Evolutionary conservation across 2,797 vertebrate species (phyloP), one percentile per base, ranked within the genome.

Genomic region (Adrianichthys oophorus): DNA sequence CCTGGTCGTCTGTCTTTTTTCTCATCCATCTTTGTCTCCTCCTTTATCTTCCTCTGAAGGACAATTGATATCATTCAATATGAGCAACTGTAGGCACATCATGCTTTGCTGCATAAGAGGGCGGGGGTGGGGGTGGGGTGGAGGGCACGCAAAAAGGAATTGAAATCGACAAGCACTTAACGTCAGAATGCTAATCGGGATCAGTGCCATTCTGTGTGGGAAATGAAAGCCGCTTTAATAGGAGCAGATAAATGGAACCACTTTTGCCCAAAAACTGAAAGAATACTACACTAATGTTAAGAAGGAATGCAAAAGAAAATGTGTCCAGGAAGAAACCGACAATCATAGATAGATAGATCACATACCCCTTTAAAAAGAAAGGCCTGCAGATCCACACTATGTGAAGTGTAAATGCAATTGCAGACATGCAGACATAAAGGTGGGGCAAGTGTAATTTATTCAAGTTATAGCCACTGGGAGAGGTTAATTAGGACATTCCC

Each of bases 401-500:
- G 50, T 49, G 64, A 82, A 72, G 70, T 75, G 72, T 68, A 65
- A 72, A 70, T 68, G 51, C 49, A 73, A 81, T 77, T 83, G 76
- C 79, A 77, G 77, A 85, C 64, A 64, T 69, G 72, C 70, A 74
- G 57, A 63, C 53, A 1, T n/a, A 41, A 50, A 18, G 23, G 53
- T 32, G 32, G 43, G 21, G 48, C 7, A 62, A 24, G 50, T 42
- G 60, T 84, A 88, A 89, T 88, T 88, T 85, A 80, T n/a, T n/a
- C 80, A 82, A 65, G 76, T 83, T 76, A 61, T 63, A 66, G 62
- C 65, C 64, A 58, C 67, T 48, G 72, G 70, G 72, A 68, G 82
- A 87, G 84, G 87, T 88, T 84, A 90, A 89, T 82, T 84, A 83
- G 85, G 83, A 83, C 74, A 44, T 75, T 80, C 70, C 67, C 66